Evolutionary conservation across 1,140 invertebrate genomes (phyloP), one percentile per base, ranked within the genome.

Genomic region (Asbolus verrucosus): DNA sequence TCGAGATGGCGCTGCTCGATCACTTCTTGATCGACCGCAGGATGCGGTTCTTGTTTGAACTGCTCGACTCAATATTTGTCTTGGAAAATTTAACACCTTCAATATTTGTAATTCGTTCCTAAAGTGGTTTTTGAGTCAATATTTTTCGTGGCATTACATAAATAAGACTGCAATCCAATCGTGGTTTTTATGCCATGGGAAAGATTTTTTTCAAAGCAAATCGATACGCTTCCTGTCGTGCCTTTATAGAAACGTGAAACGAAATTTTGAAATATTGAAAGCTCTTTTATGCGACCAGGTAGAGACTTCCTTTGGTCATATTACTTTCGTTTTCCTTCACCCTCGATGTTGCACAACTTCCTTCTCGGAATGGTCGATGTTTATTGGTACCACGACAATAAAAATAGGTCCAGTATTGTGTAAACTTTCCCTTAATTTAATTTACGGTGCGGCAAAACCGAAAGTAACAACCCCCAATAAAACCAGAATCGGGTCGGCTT

Each of bases 281-380:
- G n/a, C n/a, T n/a, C n/a, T n/a, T n/a, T n/a, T n/a, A n/a, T n/a
- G n/a, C n/a, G n/a, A n/a, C 41, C 41, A 46, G 41, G 41, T 46
- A 46, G 8, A n/a, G n/a, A n/a, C n/a, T 18, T 16, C 41, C 41
- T 27, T 27, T 27, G n/a, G n/a, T n/a, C n/a, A n/a, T n/a, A n/a
- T 46, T 16, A 46, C 41, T 46, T 46, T 46, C 41, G 18, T 18
- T 46, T 46, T 46, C 41, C 6, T n/a, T n/a, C n/a, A n/a, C n/a
- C 41, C 41, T 16, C 41, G 15, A 16, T 8, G 19, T 46, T 46
- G 41, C 41, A 46, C 41, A 46, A 54, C 24, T 4, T 4, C 46
- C 46, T 54, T 54, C 21, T 27, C n/a, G 11, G 46, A 54, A n/a
- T n/a, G n/a, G n/a, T n/a, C n/a, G n/a, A n/a, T n/a, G n/a, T n/a